These are phyloP conservation scores for Lethenteron camtschaticum DNA, from an alignment of 2,113 vertebrate species.

Conservation along the genomic window DNA sequence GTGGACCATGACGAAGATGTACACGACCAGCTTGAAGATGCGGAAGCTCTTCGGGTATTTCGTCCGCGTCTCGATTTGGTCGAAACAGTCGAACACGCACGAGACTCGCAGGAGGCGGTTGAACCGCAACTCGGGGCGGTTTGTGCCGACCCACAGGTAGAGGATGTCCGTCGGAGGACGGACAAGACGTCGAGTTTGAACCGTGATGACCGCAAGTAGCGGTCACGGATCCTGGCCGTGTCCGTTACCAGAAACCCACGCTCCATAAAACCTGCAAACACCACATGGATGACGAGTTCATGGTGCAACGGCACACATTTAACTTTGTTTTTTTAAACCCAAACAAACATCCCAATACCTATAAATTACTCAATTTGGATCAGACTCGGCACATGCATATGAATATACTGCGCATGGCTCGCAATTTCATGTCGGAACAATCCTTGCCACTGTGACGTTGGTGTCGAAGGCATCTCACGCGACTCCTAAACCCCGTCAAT, in stretches of 20 bases:
- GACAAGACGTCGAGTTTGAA: conserved; percentile 37
- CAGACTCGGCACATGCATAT: no score
- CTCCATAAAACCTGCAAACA: conserved; percentile 38
- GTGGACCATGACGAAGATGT: conserved; percentile 55
- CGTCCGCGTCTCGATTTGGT: conserved; percentile 45
- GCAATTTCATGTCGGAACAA: no score
- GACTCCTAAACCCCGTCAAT: no score
- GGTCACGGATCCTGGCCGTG: conserved; percentile 16
- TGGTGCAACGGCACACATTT: no score
- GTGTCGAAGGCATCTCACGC: no score
- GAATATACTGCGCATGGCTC: no score
- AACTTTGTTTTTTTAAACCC: no score
- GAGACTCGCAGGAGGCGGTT: conserved; percentile 45
- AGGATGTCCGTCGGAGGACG: conserved; percentile 41
- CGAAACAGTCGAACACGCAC: conserved; percentile 43
- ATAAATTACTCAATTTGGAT: no score
- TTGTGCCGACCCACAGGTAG: conserved; percentile 26
- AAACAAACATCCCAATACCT: no score
- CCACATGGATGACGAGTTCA: no score
- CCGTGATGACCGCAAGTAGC: conserved; percentile 28
- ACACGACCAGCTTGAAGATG: conserved; percentile 49
- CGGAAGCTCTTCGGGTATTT: conserved; percentile 52
- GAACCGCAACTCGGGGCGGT: conserved; percentile 27
- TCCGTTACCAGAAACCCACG: conserved; percentile 51
- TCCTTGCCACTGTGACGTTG: no score